Evolutionary conservation across 2,888 invertebrate genomes (phyloP).

Genomic region (Dendrolimus pini): DNA sequence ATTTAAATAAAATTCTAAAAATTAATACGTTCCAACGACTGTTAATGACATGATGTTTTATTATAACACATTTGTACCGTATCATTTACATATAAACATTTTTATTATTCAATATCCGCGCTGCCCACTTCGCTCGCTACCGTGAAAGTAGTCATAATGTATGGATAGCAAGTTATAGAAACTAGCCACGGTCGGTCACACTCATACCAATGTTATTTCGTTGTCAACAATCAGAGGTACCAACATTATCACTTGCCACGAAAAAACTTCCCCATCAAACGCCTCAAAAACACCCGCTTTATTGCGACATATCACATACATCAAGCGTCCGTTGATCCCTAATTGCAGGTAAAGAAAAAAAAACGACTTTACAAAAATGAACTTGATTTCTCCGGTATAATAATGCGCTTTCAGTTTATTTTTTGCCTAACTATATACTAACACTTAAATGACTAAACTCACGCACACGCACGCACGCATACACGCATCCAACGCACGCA

Average conservation of each 20-base stretch:
- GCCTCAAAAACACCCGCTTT: slow-evolving; percentile 29
- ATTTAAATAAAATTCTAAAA: no score
- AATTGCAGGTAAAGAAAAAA: slow-evolving; percentile 59
- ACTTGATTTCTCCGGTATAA: slow-evolving; percentile 36
- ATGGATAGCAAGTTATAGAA: no score
- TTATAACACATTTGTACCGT: no score
- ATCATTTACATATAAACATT: no score
- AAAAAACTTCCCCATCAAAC: slow-evolving; percentile 19
- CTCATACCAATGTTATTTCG: slow-evolving; percentile 27
- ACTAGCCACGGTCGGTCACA: no score
- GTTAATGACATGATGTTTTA: no score
- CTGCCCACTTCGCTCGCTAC: no score
- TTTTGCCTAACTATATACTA: slow-evolving; percentile 70
- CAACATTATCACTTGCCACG: slow-evolving; percentile 13
- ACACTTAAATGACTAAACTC: slow-evolving; percentile 51
- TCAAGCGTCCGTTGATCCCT: slow-evolving; percentile 60
- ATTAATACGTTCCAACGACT: no score
- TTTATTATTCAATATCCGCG: no score
- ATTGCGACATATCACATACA: slow-evolving; percentile 64
- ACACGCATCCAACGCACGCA: slow-evolving; percentile 28
- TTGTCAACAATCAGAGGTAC: slow-evolving; percentile 59
- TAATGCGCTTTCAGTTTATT: slow-evolving; percentile 55
- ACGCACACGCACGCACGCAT: slow-evolving; percentile 41
- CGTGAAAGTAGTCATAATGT: no score
- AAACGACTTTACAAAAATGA: slow-evolving; percentile 8